Base-by-base conservation (phyloP, 30 jellyfish, hydroid and myxozoan genomes). In the Aurelia aurita complex sp. Pacific region DNA sequence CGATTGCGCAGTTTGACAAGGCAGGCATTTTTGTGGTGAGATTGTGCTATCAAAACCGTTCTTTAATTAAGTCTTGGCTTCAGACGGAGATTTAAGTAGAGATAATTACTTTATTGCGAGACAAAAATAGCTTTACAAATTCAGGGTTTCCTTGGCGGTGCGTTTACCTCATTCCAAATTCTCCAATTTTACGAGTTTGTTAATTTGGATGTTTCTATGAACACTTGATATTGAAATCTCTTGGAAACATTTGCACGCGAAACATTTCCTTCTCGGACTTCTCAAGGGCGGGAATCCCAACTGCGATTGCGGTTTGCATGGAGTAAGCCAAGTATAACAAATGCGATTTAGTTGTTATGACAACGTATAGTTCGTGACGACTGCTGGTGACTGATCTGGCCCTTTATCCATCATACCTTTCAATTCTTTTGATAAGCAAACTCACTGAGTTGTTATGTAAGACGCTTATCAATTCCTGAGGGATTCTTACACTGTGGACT, bases 291-390 rank as follows among this genome's bases (percentile, higher is more conserved):
- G 83, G 42, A 50, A 68, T 70, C 77, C 53, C 64, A 57, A 36
- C 84, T 17, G 10, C 12, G 55, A n/a, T 71, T 81, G 90, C 38
- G 90, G 90, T 82, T 82, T 61, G 61, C 33, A 73, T 35, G 80
- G 79, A 71, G 64, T 19, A 19, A 70, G 85, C 91, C 91, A 82
- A 67, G 83, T 62, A 74, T 84, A 64, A 62, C 93, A 66, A 84
- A 84, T 74, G 82, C 87, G 93, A 73, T 84, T 84, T 84, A 19
- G 93, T 74, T 46, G 57, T 86, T 74, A 84, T 84, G 93, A 77
- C 70, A 84, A 62, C 87, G 17, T 59, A 59, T 84, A 42, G 87
- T 63, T 46, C 73, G 68, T 74, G 93, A 84, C 82, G 93, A 65
- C 87, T 51, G 84, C 82, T 75, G 87, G 82, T 73, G 93, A 57